Percentiles rank a stretch among this genome's conserved stretches.
These are phyloP conservation scores for Chaetoderma sp. DNA, from an alignment of 2,888 invertebrate genomes.

Conservation along the genomic window DNA sequence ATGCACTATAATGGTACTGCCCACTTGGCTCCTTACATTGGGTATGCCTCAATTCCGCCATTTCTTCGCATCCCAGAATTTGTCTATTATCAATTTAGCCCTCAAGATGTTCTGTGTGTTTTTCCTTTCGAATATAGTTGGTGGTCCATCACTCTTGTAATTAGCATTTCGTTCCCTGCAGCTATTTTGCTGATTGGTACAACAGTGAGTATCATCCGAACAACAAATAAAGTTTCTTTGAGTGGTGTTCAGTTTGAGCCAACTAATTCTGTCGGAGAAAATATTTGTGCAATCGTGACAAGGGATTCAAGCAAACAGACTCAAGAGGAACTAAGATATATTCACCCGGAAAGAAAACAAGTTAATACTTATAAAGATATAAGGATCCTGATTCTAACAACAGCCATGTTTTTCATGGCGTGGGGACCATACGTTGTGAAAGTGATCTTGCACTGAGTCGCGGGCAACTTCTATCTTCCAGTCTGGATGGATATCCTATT, in stretches of 20 bases:
- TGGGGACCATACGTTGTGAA: slow-evolving; percentile 45
- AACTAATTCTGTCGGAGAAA: slow-evolving; percentile 25
- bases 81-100: not conserved
- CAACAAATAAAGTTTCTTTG: too few species aligned
- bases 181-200: too few species aligned
- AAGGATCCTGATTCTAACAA: slow-evolving; percentile 36
- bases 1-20: slow-evolving; percentile 17
- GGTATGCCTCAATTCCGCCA: not conserved
- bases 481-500: slow-evolving; percentile 26
- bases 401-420: slow-evolving; percentile 37
- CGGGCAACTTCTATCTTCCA: slow-evolving; percentile 17
- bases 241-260: too few species aligned
- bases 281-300: too few species aligned
- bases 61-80: not conserved
- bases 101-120: not conserved
- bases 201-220: too few species aligned
- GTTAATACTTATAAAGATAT: slow-evolving; percentile 37
- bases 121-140: not conserved
- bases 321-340: slow-evolving; percentile 29
- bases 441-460: slow-evolving; percentile 31
- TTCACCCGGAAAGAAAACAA: slow-evolving; percentile 4
- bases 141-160: not conserved
- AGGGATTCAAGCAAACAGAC: slow-evolving; percentile 34
- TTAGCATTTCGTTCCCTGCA: not conserved
- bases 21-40: slow-evolving; percentile 20